Conservation (phyloP, 2,888 invertebrate genomes). For the Crioceris asparagi region DNA sequence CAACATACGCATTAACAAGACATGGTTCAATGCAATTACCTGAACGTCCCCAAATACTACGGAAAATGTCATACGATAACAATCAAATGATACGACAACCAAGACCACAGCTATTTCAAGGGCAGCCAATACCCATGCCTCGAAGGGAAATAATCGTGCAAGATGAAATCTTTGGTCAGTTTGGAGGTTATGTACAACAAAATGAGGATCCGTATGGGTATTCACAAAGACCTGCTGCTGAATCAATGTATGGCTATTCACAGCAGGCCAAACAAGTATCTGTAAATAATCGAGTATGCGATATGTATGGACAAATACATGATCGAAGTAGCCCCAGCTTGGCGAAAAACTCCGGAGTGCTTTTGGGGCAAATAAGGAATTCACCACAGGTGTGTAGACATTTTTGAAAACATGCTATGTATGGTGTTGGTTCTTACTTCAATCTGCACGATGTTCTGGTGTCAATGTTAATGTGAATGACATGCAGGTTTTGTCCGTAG, state of each 20-base stretch:
- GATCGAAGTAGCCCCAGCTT: conserved; percentile 24
- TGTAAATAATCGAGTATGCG: conserved; percentile 35
- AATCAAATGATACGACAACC: no score
- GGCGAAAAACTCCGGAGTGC: conserved; percentile 28
- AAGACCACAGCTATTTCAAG: no score
- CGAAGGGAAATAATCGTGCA: conserved; percentile 21
- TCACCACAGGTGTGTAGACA: no score
- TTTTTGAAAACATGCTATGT: no score
- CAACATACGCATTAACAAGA: conserved; percentile 14
- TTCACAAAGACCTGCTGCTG: background rate
- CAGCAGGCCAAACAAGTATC: conserved; percentile 22
- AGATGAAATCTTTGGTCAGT: conserved; percentile 23
- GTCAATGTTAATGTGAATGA: no score
- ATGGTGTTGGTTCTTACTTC: no score
- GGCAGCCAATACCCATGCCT: no score
- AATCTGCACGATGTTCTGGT: no score
- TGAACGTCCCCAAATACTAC: conserved; percentile 10
- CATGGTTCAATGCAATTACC: conserved; percentile 21
- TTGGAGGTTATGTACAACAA: conserved; percentile 19
- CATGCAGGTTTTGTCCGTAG: no score
- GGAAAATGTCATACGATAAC: conserved; percentile 18
- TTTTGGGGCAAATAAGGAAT: conserved; percentile 33
- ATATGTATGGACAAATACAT: conserved; percentile 38
- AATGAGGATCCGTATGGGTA: conserved; percentile 3
- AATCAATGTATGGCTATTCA: conserved; percentile 21